Conservation (phyloP, 2,797 vertebrate genomes). For the Ptychobarbus kaznakovi region DNA sequence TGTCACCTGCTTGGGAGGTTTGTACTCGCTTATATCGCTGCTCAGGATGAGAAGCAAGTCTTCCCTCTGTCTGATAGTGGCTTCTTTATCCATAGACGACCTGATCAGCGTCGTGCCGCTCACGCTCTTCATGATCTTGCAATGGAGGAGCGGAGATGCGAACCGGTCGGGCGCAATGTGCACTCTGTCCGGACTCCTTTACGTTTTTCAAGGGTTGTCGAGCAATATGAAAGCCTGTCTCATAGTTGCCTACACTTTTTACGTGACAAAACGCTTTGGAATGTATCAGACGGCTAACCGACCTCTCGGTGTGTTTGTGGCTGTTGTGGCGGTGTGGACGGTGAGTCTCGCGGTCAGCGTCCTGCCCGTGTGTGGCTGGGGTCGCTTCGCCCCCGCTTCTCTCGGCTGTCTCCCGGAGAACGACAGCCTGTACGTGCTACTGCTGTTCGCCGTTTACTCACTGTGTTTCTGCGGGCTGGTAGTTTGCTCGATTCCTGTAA, state of each 20-base stretch:
- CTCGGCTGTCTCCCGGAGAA: constrained; percentile 88
- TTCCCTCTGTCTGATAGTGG: constrained; percentile 86
- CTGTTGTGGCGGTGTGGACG: constrained; percentile 82
- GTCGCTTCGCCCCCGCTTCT: constrained; percentile 81
- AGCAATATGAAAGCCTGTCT: constrained; percentile 92
- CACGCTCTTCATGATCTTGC: constrained; percentile 85
- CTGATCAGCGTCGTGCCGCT: constrained; percentile 87
- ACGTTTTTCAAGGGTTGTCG: constrained; percentile 92
- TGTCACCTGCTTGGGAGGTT: constrained; percentile 81
- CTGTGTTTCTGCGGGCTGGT: constrained; percentile 84
- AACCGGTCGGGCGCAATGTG: constrained; percentile 78
- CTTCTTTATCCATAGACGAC: constrained; percentile 92
- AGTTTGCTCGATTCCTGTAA: constrained; percentile 84
- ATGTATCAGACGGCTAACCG: constrained; percentile 70
- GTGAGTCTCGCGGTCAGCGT: constrained; percentile 84
- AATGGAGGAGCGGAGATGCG: constrained; percentile 78
- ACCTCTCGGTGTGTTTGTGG: constrained; percentile 76
- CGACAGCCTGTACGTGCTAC: constrained; percentile 81
- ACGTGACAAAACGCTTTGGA: constrained; percentile 76
- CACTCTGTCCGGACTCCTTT: constrained; percentile 87
- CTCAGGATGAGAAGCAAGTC: constrained; percentile 84
- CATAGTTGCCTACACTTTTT: constrained; percentile 90
- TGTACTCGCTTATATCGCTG: constrained; percentile 86
- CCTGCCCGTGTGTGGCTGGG: constrained; percentile 92
- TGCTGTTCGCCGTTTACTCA: constrained; percentile 83